phyloP scores from a whole-genome alignment of 2,888 invertebrate species.

The Sarcophaga variegata region DNA sequence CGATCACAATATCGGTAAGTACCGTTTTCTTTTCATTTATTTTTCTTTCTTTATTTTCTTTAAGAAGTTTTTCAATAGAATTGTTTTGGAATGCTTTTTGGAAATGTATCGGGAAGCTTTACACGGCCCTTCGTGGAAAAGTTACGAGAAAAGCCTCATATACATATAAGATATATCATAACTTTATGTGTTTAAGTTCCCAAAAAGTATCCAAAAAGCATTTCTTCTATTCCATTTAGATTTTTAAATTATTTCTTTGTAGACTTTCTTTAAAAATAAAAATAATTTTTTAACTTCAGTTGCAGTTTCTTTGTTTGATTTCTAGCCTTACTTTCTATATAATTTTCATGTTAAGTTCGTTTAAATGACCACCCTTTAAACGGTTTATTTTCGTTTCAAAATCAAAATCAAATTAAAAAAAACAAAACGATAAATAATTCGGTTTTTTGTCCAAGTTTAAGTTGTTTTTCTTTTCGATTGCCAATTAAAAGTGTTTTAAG shows the following conservation, averaged over 20 bases:
- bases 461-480: constrained; percentile 14
- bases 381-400: neutral
- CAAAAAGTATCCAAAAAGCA: neutral
- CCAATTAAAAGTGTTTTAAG: constrained; percentile 30
- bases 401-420: neutral
- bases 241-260: neutral
- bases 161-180: too few relatives aligned
- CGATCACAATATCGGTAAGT: constrained; percentile 82
- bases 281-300: constrained; percentile 8
- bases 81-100: constrained; percentile 12
- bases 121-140: neutral
- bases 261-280: constrained; percentile 6
- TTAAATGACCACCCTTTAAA: neutral
- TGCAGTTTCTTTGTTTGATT: constrained; percentile 46
- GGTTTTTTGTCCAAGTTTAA: constrained; percentile 30
- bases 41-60: constrained; percentile 4
- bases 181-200: neutral
- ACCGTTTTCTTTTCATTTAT: neutral
- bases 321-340: constrained; percentile 20
- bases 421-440: constrained; percentile 6
- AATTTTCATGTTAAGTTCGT: constrained; percentile 34
- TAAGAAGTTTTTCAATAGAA: neutral
- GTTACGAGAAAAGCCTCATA: neutral
- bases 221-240: neutral
- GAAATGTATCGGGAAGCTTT: too few relatives aligned